Evolutionary conservation across 2,888 invertebrate genomes (phyloP), one percentile per base, ranked within the genome.

Genomic region (Hesperia comma): DNA sequence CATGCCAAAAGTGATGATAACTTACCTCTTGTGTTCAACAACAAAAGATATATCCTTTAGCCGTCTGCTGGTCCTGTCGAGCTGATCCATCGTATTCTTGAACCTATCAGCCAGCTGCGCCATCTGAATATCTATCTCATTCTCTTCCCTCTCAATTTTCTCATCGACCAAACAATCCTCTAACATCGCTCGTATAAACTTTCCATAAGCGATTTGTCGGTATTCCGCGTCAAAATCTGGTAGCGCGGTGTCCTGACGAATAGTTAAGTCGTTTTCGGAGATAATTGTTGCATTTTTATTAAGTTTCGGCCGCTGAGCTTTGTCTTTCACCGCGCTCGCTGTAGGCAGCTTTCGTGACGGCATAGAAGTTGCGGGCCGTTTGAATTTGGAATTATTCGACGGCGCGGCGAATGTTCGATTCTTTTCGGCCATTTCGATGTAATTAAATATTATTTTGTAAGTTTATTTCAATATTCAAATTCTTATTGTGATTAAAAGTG

Each of bases 41-140:
- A 87, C 82, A 82, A 93, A 93, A 0, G 85, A 86, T 43, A 93
- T 88, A 67, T 92, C 90, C 68, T 91, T 93, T 55, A 93, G 68
- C 15, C 92, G 78, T 41, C 82, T 78, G 71, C 86, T 91, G 0
- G 93, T 92, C 74, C 89, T 89, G 57, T 93, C 89, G 5, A 93
- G 74, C 61, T 91, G 81, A 19, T 88, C 82, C 69, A 88, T 82
- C 0, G 92, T 92, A 66, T 90, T 84, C 70, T 89, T 84, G 54
- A 94, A 90, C 15, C 93, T 81, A 49, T 90, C 88, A 0, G 89
- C 88, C 12, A 94, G 66, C 51, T 86, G 84, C 0, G 86, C 77
- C 83, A 94, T 87, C 63, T 93, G 90, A 0, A 88, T 72, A n/a
- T 93, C 93, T 67, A 92, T 81, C 5, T 85, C 75, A 0, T 86